Evolutionary conservation across 2,888 invertebrate genomes (phyloP), one percentile per base, ranked within the genome.

Genomic region (Agrotis exclamationis): DNA sequence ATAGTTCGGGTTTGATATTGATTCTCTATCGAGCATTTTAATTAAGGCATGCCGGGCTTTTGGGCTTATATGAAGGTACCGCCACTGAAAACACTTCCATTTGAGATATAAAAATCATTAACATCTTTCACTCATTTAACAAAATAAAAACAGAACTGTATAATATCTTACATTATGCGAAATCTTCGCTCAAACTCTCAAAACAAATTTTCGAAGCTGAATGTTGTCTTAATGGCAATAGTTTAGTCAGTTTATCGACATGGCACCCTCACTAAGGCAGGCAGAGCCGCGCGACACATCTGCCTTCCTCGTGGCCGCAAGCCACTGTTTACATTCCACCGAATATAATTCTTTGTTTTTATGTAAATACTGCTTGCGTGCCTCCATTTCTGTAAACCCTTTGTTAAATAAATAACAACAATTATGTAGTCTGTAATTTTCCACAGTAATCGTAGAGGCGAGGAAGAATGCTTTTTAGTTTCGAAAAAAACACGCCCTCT

Each of bases 271-370:
- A 83, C 84, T 79, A 83, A 39, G n/a, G 64, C 66, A 76, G 83
- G 85, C 85, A 62, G 28, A 33, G 72, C 69, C 77, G 73, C 82
- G 85, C 84, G 88, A 88, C 90, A 90, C 91, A 90, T 90, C 90
- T 90, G 91, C 88, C 84, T 80, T 71, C 79, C 83, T 82, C 47
- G 66, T 47, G 80, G 76, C 79, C 84, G 76, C 80, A 76, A 79
- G 68, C 82, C 76, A 71, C 84, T 87, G 87, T 89, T 88, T 87
- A 85, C 88, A 87, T 87, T 87, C 82, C 87, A 80, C 82, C 86
- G 80, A 89, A 89, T 88, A 90, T 90, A 89, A 89, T 90, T 90
- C 89, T 88, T 91, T 89, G 88, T 90, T 86, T 85, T 84, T 84
- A 81, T 83, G 86, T 88, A 87, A 90, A 91, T 88, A 88, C 86